phyloP scores from a whole-genome alignment of 2,797 vertebrate species.

The Eulemur rubriventer region DNA sequence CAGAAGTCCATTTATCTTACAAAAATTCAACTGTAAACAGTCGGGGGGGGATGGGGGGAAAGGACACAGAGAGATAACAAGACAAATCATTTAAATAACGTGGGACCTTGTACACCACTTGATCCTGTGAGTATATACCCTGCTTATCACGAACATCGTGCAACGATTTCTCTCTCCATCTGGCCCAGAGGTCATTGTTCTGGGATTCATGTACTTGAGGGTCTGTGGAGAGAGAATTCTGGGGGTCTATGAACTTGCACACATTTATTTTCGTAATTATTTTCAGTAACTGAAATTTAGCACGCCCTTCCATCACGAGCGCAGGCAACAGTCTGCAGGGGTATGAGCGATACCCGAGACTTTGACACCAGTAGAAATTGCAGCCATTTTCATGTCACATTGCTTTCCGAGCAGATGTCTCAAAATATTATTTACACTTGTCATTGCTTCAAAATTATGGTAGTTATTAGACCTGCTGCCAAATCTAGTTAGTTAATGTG shows the following conservation, averaged over 20 bases:
- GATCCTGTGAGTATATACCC: rapidly evolving
- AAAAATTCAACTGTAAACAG: not conserved
- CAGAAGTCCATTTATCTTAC: not conserved
- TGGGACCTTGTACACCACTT: rapidly evolving
- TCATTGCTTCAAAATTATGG: conserved; percentile 13
- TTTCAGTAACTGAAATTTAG: not conserved
- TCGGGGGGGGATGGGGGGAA: not conserved
- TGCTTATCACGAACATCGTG: not conserved
- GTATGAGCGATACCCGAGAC: not conserved
- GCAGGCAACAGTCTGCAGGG: not conserved
- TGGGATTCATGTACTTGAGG: not conserved
- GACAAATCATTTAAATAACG: rapidly evolving
- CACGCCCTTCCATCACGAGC: not conserved
- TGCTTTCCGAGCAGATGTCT: conserved; percentile 32
- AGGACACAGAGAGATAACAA: not conserved
- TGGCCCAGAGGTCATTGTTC: too few species aligned
- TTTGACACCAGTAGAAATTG: not conserved
- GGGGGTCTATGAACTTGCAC: not conserved
- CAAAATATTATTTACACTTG: conserved; percentile 44
- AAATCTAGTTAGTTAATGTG: not conserved
- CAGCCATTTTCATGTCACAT: not conserved
- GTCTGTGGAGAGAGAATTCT: not conserved
- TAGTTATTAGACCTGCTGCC: not conserved
- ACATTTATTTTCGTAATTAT: not conserved
- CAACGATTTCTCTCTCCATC: not conserved